Evolutionary conservation across 2,113 vertebrate species (phyloP), one percentile per base, ranked within the genome.

Genomic region (Parotia lawesii): DNA sequence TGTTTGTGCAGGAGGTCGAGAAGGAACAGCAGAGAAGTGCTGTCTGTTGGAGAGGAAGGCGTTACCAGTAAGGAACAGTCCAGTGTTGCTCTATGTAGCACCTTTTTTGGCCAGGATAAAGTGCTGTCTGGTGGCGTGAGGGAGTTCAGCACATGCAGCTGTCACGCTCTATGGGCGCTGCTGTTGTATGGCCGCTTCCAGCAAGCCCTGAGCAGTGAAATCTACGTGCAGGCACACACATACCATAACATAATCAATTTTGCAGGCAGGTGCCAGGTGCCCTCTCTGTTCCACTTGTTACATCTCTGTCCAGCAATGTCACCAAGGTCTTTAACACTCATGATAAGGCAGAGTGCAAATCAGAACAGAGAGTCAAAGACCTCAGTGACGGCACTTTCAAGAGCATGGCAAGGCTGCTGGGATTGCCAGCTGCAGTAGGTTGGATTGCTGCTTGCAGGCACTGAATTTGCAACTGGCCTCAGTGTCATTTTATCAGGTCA

Each of bases 141-240:
- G 18, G 45, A 57, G 47, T 28, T 92, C 33, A 62, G 47, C 33
- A 20, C 27, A 45, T 13, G 15, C 23, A 71, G 24, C 37, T 82
- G 11, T 33, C 7, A 7, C 0, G 1, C 22, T 35, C 22, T 25
- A 2, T 33, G 61, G 54, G 11, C 0, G 1, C 48, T 54, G n/a
- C 35, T 35, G 11, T 54, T 89, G 17, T 8, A 5, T 16, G 44
- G 56, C 37, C 0, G 0, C 29, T 65, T 77, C 54, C n/a, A 67
- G 75, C 23, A 78, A 75, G 57, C 6, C 10, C 25, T 1, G 4
- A 64, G 57, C 51, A 58, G 44, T 24, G 65, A 75, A 74, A 82
- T 75, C 85, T 85, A 56, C 8, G 17, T 91, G 87, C 81, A 74
- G 50, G 40, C 17, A 19, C 22, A 29, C 57, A 48, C 51, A 44